phyloP scores from a whole-genome alignment of 2,797 vertebrate species.

The Bryconaethiops microstoma region DNA sequence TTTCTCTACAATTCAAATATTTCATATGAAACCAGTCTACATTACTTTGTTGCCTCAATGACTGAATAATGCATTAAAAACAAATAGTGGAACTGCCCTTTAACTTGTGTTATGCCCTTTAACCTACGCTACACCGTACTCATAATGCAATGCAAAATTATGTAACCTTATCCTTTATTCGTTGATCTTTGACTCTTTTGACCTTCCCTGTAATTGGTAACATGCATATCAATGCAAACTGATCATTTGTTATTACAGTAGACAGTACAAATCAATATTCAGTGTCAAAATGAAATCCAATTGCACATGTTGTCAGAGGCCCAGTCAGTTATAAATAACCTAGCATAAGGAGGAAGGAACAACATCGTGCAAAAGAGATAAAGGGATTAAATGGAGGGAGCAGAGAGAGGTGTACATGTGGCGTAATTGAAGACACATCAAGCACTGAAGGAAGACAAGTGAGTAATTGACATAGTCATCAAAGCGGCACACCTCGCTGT shows the following conservation, averaged over 20 bases:
- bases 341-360: slow-evolving; percentile 7
- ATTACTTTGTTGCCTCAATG: too few relatives aligned
- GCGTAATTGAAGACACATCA: slow-evolving; percentile 45
- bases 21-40: too few relatives aligned
- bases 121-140: too few relatives aligned
- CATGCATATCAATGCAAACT: neutral
- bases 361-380: slow-evolving; percentile 22
- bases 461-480: slow-evolving; percentile 44
- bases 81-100: too few relatives aligned
- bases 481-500: slow-evolving; percentile 24
- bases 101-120: too few relatives aligned
- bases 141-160: neutral
- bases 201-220: neutral
- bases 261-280: neutral
- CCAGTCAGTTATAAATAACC: slow-evolving; percentile 38
- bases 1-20: too few relatives aligned
- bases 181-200: neutral
- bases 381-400: slow-evolving; percentile 24
- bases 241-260: neutral
- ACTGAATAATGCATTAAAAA: too few relatives aligned
- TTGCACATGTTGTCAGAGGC: slow-evolving; percentile 9
- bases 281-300: neutral
- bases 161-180: neutral
- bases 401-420: slow-evolving; percentile 29
- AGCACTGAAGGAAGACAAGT: slow-evolving; percentile 13